Evolutionary conservation across 2,797 vertebrate genomes (phyloP).

Genomic region (Gymnothorax reevesii): DNA sequence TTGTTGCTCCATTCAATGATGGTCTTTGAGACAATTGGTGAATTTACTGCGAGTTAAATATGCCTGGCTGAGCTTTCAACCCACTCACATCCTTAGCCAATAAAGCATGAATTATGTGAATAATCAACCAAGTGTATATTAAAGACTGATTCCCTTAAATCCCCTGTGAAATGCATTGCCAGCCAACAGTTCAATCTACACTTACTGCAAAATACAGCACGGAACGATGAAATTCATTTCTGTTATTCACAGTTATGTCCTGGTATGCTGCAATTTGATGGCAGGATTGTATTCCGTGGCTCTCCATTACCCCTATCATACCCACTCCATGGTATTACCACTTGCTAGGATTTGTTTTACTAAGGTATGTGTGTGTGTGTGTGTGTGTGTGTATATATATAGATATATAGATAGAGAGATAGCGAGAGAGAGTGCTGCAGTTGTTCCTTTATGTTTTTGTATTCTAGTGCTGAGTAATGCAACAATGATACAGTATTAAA

Average conservation of each 20-base stretch:
- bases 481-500: neutral
- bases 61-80: neutral
- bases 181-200: neutral
- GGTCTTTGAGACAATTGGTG: neutral
- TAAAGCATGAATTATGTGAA: neutral
- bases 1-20: neutral
- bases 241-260: neutral
- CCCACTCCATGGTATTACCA: neutral
- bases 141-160: neutral
- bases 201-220: neutral
- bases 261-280: neutral
- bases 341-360: neutral
- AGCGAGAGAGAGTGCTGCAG: neutral
- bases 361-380: no score
- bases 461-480: neutral
- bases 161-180: neutral
- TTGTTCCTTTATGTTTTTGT: neutral
- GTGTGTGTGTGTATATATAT: no score
- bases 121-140: neutral
- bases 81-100: neutral
- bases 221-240: neutral
- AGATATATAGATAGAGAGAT: no score
- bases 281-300: neutral
- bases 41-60: slow-evolving; percentile 2
- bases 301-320: neutral